These are phyloP conservation scores for Drosophila erecta DNA, from an alignment of 1,140 invertebrate species.

Conservation along the genomic window DNA sequence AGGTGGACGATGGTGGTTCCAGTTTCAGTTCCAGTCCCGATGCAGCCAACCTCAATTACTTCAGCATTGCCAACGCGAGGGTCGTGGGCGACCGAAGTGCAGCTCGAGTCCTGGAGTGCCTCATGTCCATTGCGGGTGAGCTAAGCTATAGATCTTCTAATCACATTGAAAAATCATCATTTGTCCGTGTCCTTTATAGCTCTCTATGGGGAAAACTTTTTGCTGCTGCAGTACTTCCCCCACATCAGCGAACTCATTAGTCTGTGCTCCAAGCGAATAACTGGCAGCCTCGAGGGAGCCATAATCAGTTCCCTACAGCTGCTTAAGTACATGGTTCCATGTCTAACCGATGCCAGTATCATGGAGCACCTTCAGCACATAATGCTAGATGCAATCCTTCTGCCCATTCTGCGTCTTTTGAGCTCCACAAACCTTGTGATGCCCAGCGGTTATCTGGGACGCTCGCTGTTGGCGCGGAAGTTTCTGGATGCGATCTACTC, in stretches of 20 bases:
- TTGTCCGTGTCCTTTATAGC: conserved; percentile 17
- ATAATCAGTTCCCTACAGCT: conserved; percentile 93
- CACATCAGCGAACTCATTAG: conserved; percentile 94
- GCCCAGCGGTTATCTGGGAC: conserved; percentile 90
- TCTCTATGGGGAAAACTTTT: conserved; percentile 86
- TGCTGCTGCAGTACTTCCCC: conserved; percentile 97
- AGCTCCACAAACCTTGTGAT: conserved; percentile 91
- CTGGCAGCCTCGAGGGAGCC: conserved; percentile 93
- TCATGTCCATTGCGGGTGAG: conserved; percentile 90
- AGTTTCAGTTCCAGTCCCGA: conserved; percentile 21
- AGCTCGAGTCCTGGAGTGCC: conserved; percentile 93
- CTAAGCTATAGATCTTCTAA: conserved; percentile 85
- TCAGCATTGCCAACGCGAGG: conserved; percentile 86
- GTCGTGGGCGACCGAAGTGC: conserved; percentile 93
- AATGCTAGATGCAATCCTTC: conserved; percentile 91
- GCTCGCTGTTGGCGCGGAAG: conserved; percentile 91
- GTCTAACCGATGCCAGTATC: conserved; percentile 92
- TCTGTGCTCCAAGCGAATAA: conserved; percentile 91
- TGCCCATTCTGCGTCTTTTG: conserved; percentile 90
- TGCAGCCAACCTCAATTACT: conserved; percentile 85
- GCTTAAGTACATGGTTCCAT: conserved; percentile 92
- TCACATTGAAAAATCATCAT: background rate
- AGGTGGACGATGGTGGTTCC: conserved; percentile 52
- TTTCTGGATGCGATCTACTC: conserved; percentile 92
- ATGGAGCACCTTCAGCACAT: conserved; percentile 93